Evolutionary conservation across 2,888 invertebrate species (phyloP), one percentile per base, ranked within the genome.

Genomic region (Anthoptus insignis): DNA sequence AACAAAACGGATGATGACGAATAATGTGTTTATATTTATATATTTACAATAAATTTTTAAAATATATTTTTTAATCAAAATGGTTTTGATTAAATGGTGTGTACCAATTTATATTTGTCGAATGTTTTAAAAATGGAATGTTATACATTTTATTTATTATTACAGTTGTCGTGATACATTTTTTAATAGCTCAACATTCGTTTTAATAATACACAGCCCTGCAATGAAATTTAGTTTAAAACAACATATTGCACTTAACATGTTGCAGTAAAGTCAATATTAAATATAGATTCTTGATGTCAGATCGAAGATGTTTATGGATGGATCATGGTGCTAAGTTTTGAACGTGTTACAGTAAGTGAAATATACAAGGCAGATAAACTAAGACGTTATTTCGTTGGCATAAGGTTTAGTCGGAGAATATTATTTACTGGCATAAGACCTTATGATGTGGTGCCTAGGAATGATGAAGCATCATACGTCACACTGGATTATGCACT

Each of bases 401-500:
- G 2, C 8, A 13, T 50, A 49, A 13, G 14, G 39, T 50, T 52
- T 9, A 29, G 19, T 52, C 53, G 29, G 6, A 8, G 27, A 21
- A 21, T 13, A 21, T 22, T 53, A 13, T 14, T 32, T 32, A 14
- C 24, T 27, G 1, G 14, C 14, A 14, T 49, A 24, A 9, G 24
- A 14, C 59, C 13, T 24, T 59, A 59, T 50, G 8, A 6, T 37
- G 11, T 11, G 24, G 19, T 3, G 8, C 7, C 27, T 21, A 3
- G 24, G 24, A 59, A 9, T 39, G 27, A 29, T 29, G 50, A 59
- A 52, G 60, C 39, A 59, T 52, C 9, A 2, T 9, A 22, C 19
- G 9, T 19, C 21, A 29, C 19, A 21, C n/a, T 5, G 59, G 39
- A 59, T 39, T 37, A 29, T 60, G 42, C 11, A 63, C 54, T 56